phyloP scores from a whole-genome alignment of 2,888 invertebrate genomes.

The Luperina testacea region DNA sequence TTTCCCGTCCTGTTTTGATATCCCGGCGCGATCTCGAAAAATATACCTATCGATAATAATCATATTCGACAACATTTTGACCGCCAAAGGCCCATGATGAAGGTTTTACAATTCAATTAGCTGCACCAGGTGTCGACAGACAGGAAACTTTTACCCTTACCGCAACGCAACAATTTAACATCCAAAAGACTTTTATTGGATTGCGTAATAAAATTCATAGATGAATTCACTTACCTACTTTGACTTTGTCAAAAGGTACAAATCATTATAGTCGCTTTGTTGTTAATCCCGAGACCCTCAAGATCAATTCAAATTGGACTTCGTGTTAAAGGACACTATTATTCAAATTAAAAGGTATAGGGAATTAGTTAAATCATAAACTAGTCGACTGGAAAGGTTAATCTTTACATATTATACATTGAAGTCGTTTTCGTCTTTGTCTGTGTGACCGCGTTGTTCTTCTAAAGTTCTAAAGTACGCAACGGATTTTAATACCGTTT shows the following conservation, averaged over 20 bases:
- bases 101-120: conserved; percentile 90
- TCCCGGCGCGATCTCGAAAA: conserved; percentile 80
- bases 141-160: conserved; percentile 80
- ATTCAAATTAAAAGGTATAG: conserved; percentile 5
- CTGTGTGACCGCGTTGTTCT: not conserved
- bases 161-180: conserved; percentile 78
- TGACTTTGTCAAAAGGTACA: conserved; percentile 30
- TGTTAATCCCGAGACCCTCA: not conserved
- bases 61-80: conserved; percentile 84
- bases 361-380: not conserved
- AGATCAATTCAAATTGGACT: conserved; percentile 1
- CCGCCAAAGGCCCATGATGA: conserved; percentile 87
- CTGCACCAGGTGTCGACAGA: conserved; percentile 85
- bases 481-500: not conserved
- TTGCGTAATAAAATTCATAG: conserved; percentile 79
- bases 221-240: conserved; percentile 70
- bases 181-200: conserved; percentile 79
- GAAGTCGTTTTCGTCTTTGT: not conserved
- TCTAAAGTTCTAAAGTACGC: not conserved
- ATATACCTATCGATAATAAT: conserved; percentile 83
- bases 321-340: not conserved
- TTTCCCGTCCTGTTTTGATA: conserved; percentile 73
- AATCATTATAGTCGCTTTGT: conserved; percentile 7
- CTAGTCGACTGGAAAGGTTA: not conserved
- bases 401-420: not conserved